These are phyloP conservation scores for Poeciliopsis retropinna DNA, from an alignment of 2,113 vertebrate species.

Conservation along the genomic window DNA sequence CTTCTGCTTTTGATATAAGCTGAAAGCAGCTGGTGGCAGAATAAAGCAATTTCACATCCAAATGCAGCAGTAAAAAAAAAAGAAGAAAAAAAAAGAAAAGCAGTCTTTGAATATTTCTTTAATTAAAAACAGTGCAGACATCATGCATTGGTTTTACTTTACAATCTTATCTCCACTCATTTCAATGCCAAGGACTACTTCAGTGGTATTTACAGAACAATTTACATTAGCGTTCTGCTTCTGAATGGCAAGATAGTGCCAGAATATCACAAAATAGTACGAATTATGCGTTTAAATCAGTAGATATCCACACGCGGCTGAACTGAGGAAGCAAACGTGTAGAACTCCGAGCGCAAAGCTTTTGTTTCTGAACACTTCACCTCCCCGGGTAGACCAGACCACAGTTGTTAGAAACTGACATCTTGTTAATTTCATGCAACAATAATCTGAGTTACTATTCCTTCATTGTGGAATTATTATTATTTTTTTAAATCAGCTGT, in stretches of 20 bases:
- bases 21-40: too few species aligned
- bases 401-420: not conserved
- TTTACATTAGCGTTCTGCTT: not conserved
- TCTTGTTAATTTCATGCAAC: not conserved
- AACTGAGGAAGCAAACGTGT: not conserved
- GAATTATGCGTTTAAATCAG: not conserved
- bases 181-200: not conserved
- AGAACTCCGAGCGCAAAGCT: not conserved
- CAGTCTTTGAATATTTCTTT: too few species aligned
- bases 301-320: not conserved
- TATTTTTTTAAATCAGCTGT: slow-evolving; percentile 9
- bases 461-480: not conserved
- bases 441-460: slow-evolving; percentile 10
- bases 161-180: not conserved
- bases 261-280: not conserved
- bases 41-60: too few species aligned
- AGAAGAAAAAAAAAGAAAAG: too few species aligned
- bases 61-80: too few species aligned
- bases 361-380: not conserved
- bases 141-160: not conserved
- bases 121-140: not conserved
- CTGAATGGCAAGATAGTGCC: not conserved
- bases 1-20: too few species aligned
- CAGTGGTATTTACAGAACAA: not conserved
- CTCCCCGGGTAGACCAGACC: not conserved